Evolutionary conservation across 2,797 vertebrate genomes (phyloP), one percentile per base, ranked within the genome.

Genomic region (Sebastolobus altivelis): DNA sequence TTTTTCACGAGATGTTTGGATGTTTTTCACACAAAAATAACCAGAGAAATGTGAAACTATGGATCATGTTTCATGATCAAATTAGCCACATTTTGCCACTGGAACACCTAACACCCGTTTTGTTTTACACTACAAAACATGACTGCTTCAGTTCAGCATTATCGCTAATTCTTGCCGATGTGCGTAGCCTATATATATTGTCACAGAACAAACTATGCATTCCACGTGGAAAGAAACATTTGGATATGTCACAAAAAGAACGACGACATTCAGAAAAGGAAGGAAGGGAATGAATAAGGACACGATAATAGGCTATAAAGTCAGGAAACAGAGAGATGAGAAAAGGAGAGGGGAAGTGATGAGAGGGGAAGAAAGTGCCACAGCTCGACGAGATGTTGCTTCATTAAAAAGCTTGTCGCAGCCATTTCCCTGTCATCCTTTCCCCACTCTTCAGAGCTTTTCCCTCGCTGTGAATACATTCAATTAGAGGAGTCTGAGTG

Each of bases 401-500:
- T 66, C 46, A 59, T 69, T 65, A 55, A 76, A 75, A 61, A 84
- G 72, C 80, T 54, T 89, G 83, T 91, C 86, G 77, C 77, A 25
- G 75, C 80, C 65, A 38, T 88, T 84, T 88, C 79, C 72, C 77
- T 2, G 88, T 86, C 69, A 73, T 86, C 70, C 75, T 67, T 73
- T 75, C 20, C 18, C n/a, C 8, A 49, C 56, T 16, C 7, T 56
- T 77, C 49, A 35, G 27, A 65, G 75, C 59, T 31, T 80, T 31
- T 40, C 56, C 62, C 54, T 79, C 12, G 8, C 65, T 85, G 78
- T 81, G 77, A 82, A 77, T 80, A 66, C 82, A 72, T 91, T 91
- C 85, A 91, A 80, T 90, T 78, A 72, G 87, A 75, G 79, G 40
- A 59, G 71, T 73, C 27, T 85, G 87, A 83, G 73, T 38, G 78